phyloP scores from a whole-genome alignment of 2,113 vertebrate genomes.

The Tragelaphus scriptus region DNA sequence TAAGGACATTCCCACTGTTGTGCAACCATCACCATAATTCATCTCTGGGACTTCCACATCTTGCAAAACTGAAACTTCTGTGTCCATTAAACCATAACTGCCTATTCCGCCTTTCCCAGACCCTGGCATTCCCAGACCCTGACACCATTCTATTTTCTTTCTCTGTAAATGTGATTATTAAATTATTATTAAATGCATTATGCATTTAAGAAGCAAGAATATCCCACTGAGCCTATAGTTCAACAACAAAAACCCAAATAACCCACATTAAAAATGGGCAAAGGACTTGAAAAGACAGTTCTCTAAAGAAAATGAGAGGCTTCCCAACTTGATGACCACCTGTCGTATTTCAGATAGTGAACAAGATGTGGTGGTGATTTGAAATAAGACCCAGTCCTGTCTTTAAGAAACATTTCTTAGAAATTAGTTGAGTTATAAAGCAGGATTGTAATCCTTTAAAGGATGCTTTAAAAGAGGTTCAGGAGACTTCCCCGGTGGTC shows the following conservation, averaged over 20 bases:
- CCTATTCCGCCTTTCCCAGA: not conserved
- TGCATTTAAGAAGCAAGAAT: not conserved
- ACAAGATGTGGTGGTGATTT: not conserved
- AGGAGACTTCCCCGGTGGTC: not conserved
- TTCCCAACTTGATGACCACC: not conserved
- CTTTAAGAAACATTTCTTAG: not conserved
- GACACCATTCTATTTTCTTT: not conserved
- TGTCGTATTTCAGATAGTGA: not conserved
- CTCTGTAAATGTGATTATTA: not conserved
- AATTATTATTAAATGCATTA: not conserved
- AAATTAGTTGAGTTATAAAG: not conserved
- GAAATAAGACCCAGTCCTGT: not conserved
- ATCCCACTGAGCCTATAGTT: not conserved
- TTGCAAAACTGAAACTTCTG: not conserved
- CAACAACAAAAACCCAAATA: not conserved
- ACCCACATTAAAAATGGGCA: not conserved
- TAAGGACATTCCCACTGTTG: not conserved
- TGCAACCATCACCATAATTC: not conserved
- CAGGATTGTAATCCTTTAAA: not conserved
- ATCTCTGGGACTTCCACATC: not conserved
- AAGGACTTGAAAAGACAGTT: not conserved
- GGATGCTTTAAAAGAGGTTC: not conserved
- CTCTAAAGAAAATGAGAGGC: not conserved
- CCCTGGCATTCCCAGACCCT: not conserved
- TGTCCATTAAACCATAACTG: not conserved